Base-by-base conservation (phyloP, 2,888 invertebrate species). In the Lochmaea capreae region DNA sequence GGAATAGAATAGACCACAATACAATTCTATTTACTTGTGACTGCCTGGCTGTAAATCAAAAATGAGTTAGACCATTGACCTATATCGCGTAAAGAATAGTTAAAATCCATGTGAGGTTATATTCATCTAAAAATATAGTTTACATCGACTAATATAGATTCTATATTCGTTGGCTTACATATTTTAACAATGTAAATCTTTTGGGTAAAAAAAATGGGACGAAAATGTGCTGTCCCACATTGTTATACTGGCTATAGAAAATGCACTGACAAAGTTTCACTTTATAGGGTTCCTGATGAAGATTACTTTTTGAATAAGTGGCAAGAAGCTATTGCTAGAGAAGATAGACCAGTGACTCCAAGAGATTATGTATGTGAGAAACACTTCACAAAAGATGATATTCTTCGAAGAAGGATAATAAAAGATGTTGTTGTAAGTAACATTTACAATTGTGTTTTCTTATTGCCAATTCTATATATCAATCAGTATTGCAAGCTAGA, bases 221-320 rank as follows among this genome's bases (percentile, higher is more conserved):
- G 78, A 63, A 76, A 76, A 69, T 80, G 80, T 70, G 76, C 78
- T 16, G 78, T 80, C 11, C 80, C 80, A 14, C 72, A 79, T 67
- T 80, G 80, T 65, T 78, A 80, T 70, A 79, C 79, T 26, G 80
- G 80, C 14, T 79, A 80, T 57, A 73, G 75, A 58, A 79, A 79
- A 63, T 76, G 72, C 52, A 75, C 75, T 49, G 79, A 80, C 18
- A 79, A 78, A 33, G 76, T 72, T 11, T 71, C 80, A 1, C 49
- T 80, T 39, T 80, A 77, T 72, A 72, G 73, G 59, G 80, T 79
- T n/a, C 79, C 80, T 33, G 76, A 78, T 26, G 76, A 80, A 65
- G 76, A 78, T 68, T 77, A 75, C 67, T 77, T 80, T 61, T 67
- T 78, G 49, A 69, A 39, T 63, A 76, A 79, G 63, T 80, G 80